Evolutionary conservation across 2,888 invertebrate genomes (phyloP).

Genomic region (Ormyrus nitidulus): DNA sequence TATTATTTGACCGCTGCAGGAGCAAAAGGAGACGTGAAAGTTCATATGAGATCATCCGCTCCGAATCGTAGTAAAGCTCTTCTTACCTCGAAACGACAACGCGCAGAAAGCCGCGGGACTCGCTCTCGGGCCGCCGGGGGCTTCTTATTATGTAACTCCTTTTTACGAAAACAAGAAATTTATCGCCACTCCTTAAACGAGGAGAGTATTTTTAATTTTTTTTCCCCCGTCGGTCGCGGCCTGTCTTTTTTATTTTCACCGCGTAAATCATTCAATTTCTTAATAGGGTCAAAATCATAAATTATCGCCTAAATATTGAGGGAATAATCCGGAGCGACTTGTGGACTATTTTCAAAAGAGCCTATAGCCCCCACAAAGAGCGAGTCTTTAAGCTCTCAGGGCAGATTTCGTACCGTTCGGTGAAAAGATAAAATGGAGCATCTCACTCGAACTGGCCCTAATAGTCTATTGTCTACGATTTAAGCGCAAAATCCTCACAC

Average conservation of each 20-base stretch:
- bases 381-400: constrained; percentile 31
- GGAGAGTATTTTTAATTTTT: too few species aligned
- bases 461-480: constrained; percentile 55
- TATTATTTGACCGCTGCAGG: constrained; percentile 62
- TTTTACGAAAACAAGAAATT: constrained; percentile 26
- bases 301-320: too few species aligned
- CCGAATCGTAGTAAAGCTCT: constrained; percentile 45
- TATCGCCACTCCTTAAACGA: not conserved
- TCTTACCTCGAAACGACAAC: constrained; percentile 19
- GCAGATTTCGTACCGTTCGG: constrained; percentile 26
- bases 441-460: constrained; percentile 41
- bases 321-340: too few species aligned
- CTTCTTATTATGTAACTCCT: constrained; percentile 25
- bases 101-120: not conserved
- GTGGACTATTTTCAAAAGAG: constrained; percentile 15
- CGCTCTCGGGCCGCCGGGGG: not conserved
- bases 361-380: constrained; percentile 2
- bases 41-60: constrained; percentile 68
- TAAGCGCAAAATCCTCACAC: constrained; percentile 39
- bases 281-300: too few species aligned
- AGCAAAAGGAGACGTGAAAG: constrained; percentile 59
- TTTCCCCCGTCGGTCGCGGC: too few species aligned
- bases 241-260: too few species aligned
- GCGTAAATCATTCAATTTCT: too few species aligned
- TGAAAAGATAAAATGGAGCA: constrained; percentile 36